These are phyloP conservation scores for Grammomys dolichurus DNA, from an alignment of 2,113 vertebrate species.

Conservation along the genomic window DNA sequence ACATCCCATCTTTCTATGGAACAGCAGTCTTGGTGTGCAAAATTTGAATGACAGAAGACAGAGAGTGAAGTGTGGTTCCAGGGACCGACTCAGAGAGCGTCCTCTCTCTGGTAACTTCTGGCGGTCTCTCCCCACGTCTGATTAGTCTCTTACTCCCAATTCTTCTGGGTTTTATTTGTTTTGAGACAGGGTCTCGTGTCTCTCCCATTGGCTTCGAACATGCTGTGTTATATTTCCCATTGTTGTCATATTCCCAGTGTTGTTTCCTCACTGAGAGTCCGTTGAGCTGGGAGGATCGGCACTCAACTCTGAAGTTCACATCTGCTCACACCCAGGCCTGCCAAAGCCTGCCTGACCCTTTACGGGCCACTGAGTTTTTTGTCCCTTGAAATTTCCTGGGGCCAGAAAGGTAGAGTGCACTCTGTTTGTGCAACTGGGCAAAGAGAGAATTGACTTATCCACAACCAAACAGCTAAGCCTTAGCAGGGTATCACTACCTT, in stretches of 20 bases:
- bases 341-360: background rate
- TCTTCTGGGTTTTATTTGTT: background rate
- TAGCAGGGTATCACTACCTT: background rate
- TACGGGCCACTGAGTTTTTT: background rate
- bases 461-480: background rate
- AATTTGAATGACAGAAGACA: background rate
- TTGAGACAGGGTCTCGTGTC: background rate
- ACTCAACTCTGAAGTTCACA: background rate
- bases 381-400: background rate
- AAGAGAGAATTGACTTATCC: background rate
- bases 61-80: background rate
- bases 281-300: accelerated
- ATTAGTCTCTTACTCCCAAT: background rate
- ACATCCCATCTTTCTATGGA: background rate
- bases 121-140: background rate
- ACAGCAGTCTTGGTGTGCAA: background rate
- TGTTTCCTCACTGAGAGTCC: accelerated
- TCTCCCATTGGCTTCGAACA: background rate
- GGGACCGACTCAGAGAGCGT: background rate
- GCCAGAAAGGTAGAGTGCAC: background rate
- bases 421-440: background rate
- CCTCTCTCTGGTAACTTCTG: background rate
- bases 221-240: background rate
- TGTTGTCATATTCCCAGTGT: background rate
- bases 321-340: background rate